Evolutionary conservation across 2,797 vertebrate species (phyloP).

Genomic region (Parambassis ranga): DNA sequence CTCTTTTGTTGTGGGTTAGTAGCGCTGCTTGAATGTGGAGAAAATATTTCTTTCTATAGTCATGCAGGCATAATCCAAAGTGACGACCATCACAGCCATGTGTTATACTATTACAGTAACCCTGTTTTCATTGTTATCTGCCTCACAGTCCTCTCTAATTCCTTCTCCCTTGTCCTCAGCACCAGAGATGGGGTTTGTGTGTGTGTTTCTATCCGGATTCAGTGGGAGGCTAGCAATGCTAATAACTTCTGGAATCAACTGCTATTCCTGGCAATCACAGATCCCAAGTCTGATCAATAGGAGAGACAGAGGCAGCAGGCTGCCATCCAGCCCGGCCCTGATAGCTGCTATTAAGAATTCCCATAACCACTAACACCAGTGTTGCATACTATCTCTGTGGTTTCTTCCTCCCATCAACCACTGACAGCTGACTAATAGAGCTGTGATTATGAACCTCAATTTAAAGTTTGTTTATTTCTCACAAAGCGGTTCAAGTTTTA

Average conservation of each 20-base stretch:
- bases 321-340: constrained; percentile 58
- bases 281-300: constrained; percentile 65
- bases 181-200: background rate
- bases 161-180: constrained; percentile 21
- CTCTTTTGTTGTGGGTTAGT: background rate
- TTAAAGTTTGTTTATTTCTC: constrained; percentile 56
- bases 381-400: constrained; percentile 55
- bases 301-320: constrained; percentile 62
- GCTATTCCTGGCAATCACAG: constrained; percentile 61
- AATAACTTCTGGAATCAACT: constrained; percentile 68
- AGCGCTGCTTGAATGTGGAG: background rate
- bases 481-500: constrained; percentile 30
- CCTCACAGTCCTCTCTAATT: background rate
- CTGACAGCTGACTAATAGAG: constrained; percentile 58
- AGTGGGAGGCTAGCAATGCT: constrained; percentile 31
- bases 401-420: constrained; percentile 46
- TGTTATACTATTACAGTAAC: background rate
- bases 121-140: background rate
- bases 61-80: too few species aligned
- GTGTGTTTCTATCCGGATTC: constrained; percentile 45
- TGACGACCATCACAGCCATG: background rate
- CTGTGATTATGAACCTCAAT: constrained; percentile 50
- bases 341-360: constrained; percentile 65
- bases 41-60: background rate
- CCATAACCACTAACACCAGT: constrained; percentile 56